phyloP scores from a whole-genome alignment of 2,113 vertebrate species.

The Nansenia antarctica region DNA sequence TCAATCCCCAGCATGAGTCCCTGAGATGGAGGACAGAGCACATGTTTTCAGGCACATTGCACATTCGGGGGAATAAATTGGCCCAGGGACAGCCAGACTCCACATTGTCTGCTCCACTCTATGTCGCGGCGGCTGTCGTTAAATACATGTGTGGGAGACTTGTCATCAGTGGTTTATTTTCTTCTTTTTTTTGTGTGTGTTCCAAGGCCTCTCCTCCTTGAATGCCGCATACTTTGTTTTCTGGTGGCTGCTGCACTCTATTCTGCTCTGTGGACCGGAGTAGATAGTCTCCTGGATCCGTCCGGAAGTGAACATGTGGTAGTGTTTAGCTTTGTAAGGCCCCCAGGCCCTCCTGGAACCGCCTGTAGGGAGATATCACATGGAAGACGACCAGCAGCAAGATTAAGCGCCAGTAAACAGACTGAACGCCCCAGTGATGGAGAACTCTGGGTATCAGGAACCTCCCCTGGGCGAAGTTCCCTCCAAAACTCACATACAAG shows the following conservation, averaged over 20 bases:
- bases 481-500: constrained; percentile 72
- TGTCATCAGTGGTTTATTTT: constrained; percentile 65
- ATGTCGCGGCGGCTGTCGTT: constrained; percentile 55
- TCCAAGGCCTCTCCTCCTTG: constrained; percentile 33
- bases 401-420: constrained; percentile 71
- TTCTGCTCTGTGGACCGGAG: no score
- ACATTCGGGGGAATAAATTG: constrained; percentile 68
- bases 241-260: constrained; percentile 38
- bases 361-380: constrained; percentile 71
- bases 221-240: constrained; percentile 12
- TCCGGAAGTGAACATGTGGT: constrained; percentile 79
- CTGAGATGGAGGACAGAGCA: constrained; percentile 61
- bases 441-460: constrained; percentile 67
- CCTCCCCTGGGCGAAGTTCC: constrained; percentile 64
- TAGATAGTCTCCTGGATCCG: constrained; percentile 38
- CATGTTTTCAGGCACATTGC: constrained; percentile 69
- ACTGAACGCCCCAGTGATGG: constrained; percentile 66
- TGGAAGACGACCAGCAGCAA: constrained; percentile 65
- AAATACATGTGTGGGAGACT: constrained; percentile 66
- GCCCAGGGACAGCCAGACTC: constrained; percentile 56
- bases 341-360: constrained; percentile 59
- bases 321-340: constrained; percentile 77
- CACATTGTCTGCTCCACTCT: constrained; percentile 60
- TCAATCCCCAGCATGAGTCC: constrained; percentile 54
- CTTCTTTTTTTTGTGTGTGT: no score